Evolutionary conservation across 2,113 vertebrate genomes (phyloP), one percentile per base, ranked within the genome.

Genomic region (Xiphophorus hellerii): DNA sequence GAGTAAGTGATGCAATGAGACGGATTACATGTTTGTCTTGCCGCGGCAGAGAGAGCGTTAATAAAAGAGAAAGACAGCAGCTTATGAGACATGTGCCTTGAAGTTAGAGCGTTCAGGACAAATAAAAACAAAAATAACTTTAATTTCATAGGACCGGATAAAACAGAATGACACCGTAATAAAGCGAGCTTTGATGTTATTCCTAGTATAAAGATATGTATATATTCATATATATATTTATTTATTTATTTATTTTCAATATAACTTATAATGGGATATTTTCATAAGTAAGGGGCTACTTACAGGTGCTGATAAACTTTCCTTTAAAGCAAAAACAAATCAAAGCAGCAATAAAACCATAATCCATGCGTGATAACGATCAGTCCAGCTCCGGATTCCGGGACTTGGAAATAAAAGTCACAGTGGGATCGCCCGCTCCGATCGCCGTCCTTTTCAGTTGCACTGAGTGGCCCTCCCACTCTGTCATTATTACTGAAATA

Each of bases 361-460:
- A 92, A 89, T 94, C 92, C 93, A 92, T 89, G 90, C 77, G 83
- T 84, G 90, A 85, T 89, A 81, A 73, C 81, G 86, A 86, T 88
- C 90, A 90, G 88, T 88, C 80, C 87, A 85, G 88, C 86, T 89
- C 88, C 84, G 85, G 87, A 90, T 90, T 93, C 88, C 90, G 84
- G 91, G 88, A 93, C 92, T 93, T 91, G 84, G 88, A 94, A 93
- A 92, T 90, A 91, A 94, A 95, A 95, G 93, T 95, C 92, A 90
- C 89, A 90, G 93, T 94, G 91, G 92, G 92, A 92, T 92, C 93
- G 89, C 88, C 77, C 58, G 88, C 93, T 93, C 51, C 91, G 94
- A 95, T 95, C 95, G 90, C 93, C 95, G 95, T 96, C 97, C 97
- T 97, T 98, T 97, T 98, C 97, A 98, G 97, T 97, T 94, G 89